Percentiles rank a stretch among this genome's conserved stretches.
These are phyloP conservation scores for Anastrepha ludens DNA, from an alignment of 1,140 invertebrate species.

Conservation along the genomic window DNA sequence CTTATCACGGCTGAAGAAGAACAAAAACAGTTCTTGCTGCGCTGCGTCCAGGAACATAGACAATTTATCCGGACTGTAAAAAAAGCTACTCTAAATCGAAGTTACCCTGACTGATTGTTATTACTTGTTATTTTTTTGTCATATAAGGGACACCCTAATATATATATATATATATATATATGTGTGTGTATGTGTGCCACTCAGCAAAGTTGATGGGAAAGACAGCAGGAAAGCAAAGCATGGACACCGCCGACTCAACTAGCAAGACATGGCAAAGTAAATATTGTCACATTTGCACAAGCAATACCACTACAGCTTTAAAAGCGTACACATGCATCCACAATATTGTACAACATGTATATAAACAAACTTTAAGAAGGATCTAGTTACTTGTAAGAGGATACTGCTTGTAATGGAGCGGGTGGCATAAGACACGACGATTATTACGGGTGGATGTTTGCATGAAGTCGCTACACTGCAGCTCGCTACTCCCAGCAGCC, in stretches of 20 bases:
- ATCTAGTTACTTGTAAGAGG: conserved; percentile 26
- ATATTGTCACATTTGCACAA: conserved; percentile 41
- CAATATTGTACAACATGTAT: not conserved
- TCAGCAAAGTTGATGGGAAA: not conserved
- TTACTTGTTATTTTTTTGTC: too few relatives aligned
- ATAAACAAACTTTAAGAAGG: conserved; percentile 41
- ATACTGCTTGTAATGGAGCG: conserved; percentile 11
- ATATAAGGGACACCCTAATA: too few relatives aligned
- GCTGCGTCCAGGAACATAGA: too few relatives aligned
- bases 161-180: too few relatives aligned
- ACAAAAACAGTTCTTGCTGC: too few relatives aligned
- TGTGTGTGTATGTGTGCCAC: not conserved
- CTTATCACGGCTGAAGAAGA: too few relatives aligned
- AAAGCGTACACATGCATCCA: not conserved
- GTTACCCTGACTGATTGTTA: too few relatives aligned
- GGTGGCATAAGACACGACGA: not conserved
- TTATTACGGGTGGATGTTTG: not conserved
- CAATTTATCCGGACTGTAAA: too few relatives aligned
- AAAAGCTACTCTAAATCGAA: too few relatives aligned
- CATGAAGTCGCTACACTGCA: not conserved
- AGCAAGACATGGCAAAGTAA: conserved; percentile 1
- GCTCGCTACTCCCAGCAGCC: not conserved
- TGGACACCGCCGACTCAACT: not conserved
- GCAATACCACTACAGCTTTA: conserved; percentile 1
- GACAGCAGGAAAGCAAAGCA: not conserved